Conservation (phyloP, 1,140 invertebrate genomes). For the Drosophila paulistorum region DNA sequence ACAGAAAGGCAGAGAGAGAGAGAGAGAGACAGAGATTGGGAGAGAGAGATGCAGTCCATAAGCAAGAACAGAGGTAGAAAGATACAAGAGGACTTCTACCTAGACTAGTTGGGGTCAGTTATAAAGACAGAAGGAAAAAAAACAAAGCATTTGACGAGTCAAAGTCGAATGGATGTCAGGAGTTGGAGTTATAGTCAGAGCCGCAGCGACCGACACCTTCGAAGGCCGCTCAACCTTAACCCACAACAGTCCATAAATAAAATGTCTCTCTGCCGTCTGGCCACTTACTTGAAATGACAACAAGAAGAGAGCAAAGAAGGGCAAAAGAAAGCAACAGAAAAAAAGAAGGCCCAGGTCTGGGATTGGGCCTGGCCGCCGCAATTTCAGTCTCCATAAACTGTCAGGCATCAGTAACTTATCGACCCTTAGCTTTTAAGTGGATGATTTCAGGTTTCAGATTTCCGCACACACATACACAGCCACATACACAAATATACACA, state of each 20-base stretch:
- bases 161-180: constrained; percentile 32
- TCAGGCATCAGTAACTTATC: constrained; percentile 80
- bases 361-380: constrained; percentile 41
- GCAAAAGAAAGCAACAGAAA: neutral
- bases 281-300: constrained; percentile 50
- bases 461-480: constrained; percentile 44
- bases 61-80: too few species aligned
- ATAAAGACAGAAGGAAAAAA: neutral
- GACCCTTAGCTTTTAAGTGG: constrained; percentile 80
- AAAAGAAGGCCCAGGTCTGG: constrained; percentile 2
- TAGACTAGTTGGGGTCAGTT: constrained; percentile 23
- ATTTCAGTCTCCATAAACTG: constrained; percentile 67
- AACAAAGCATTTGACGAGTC: constrained; percentile 43
- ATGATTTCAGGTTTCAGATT: constrained; percentile 76
- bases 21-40: neutral
- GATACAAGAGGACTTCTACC: too few species aligned
- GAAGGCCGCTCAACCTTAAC: constrained; percentile 53
- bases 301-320: neutral
- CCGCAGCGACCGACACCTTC: constrained; percentile 50
- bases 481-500: constrained; percentile 15
- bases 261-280: constrained; percentile 51
- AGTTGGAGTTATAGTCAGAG: constrained; percentile 21
- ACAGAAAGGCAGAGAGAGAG: neutral
- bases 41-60: too few species aligned
- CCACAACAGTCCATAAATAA: constrained; percentile 67